Evolutionary conservation across 1,140 invertebrate genomes (phyloP).

Genomic region (Orussus abietinus): DNA sequence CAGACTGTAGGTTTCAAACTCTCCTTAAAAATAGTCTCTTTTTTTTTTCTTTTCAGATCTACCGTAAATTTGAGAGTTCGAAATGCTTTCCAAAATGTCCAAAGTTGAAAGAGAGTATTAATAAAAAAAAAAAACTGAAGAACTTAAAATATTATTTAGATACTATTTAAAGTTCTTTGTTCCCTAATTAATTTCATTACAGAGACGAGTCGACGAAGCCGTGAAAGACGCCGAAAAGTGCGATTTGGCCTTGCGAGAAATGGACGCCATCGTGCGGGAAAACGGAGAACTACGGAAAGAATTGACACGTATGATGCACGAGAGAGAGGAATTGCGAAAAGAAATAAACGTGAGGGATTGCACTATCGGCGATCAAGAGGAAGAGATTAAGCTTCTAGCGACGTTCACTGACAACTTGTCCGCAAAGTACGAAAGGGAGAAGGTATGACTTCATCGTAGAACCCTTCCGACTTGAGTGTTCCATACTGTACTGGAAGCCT

Average conservation of each 20-base stretch:
- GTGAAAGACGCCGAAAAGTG: slow-evolving; percentile 19
- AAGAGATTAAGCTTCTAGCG: slow-evolving; percentile 23
- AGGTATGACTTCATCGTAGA: slow-evolving; percentile 11
- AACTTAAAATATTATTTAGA: slow-evolving; percentile 18
- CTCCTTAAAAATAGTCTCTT: background rate
- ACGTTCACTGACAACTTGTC: slow-evolving; percentile 17
- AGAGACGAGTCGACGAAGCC: background rate
- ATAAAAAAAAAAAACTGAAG: slow-evolving; percentile 11
- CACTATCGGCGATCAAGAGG: slow-evolving; percentile 20
- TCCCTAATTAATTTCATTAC: background rate
- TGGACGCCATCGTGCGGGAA: slow-evolving; percentile 18
- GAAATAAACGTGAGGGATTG: slow-evolving; percentile 20
- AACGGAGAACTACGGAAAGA: slow-evolving; percentile 20
- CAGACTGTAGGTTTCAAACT: slow-evolving; percentile 14
- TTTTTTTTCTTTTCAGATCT: slow-evolving; percentile 2
- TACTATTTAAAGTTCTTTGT: too few relatives aligned
- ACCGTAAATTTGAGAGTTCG: slow-evolving; percentile 8
- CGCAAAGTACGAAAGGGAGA: slow-evolving; percentile 7
- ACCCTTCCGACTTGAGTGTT: background rate
- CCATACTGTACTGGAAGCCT: background rate
- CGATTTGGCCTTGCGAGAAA: slow-evolving; percentile 12
- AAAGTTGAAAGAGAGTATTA: background rate
- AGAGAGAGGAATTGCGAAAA: slow-evolving; percentile 20
- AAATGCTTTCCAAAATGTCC: background rate
- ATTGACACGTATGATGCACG: slow-evolving; percentile 16